Conservation (phyloP, 1,140 invertebrate species). For the Hyles euphorbiae region DNA sequence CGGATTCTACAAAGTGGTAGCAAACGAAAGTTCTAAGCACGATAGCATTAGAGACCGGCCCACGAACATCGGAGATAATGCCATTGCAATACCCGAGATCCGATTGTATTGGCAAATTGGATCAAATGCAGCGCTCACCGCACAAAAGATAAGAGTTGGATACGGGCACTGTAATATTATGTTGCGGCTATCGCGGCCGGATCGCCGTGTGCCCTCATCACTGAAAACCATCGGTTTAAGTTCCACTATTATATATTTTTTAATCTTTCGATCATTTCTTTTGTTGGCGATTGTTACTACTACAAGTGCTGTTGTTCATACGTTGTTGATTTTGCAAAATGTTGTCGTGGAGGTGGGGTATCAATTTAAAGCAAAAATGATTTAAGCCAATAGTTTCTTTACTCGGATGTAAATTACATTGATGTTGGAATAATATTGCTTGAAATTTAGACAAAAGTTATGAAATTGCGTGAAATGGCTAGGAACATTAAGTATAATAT, state of each 20-base stretch:
- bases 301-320: background rate
- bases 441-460: too few species aligned
- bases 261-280: constrained; percentile 9
- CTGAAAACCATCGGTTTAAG: constrained; percentile 31
- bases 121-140: constrained; percentile 73
- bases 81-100: constrained; percentile 69
- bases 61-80: constrained; percentile 59
- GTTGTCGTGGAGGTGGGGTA: too few species aligned
- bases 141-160: constrained; percentile 66
- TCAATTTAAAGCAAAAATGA: too few species aligned
- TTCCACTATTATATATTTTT: too few species aligned
- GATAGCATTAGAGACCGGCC: constrained; percentile 62
- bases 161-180: constrained; percentile 54
- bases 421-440: too few species aligned
- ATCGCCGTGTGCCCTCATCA: constrained; percentile 30
- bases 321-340: background rate
- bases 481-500: too few species aligned
- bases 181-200: constrained; percentile 44
- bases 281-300: constrained; percentile 1
- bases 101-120: constrained; percentile 76
- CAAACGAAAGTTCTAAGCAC: constrained; percentile 43
- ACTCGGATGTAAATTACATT: too few species aligned
- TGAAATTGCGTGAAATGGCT: too few species aligned
- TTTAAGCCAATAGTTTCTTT: too few species aligned
- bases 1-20: background rate